Conservation (phyloP, 2,888 invertebrate species). For the Lymantria monacha region DNA sequence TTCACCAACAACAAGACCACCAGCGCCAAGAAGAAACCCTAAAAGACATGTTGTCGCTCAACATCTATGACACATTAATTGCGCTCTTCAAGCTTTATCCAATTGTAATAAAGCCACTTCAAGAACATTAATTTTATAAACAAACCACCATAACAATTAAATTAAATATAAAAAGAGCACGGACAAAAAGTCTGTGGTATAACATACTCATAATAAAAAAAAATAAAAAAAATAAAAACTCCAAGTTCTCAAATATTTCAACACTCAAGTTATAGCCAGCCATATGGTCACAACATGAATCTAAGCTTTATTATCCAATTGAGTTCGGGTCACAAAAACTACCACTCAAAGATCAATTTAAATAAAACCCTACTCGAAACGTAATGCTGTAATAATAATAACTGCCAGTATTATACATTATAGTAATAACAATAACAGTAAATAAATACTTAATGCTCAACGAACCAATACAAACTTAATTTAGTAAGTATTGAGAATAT, state of each 20-base stretch:
- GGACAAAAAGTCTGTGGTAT: too few relatives aligned
- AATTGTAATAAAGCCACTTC: too few relatives aligned
- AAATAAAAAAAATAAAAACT: too few relatives aligned
- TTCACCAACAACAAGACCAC: too few relatives aligned
- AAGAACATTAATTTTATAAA: too few relatives aligned
- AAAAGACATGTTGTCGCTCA: too few relatives aligned
- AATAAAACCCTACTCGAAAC: slow-evolving; percentile 5
- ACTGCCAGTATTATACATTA: slow-evolving; percentile 4
- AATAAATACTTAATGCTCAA: slow-evolving; percentile 19
- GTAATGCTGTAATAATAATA: slow-evolving; percentile 14
- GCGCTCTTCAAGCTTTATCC: too few relatives aligned
- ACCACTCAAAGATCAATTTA: slow-evolving; percentile 12
- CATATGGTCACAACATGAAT: slow-evolving; percentile 42
- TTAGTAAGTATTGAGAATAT: slow-evolving; percentile 15
- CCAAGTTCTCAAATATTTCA: background rate
- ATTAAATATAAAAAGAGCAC: too few relatives aligned
- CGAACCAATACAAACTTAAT: slow-evolving; percentile 21
- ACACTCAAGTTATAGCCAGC: slow-evolving; percentile 14
- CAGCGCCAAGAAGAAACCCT: too few relatives aligned
- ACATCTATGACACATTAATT: too few relatives aligned
- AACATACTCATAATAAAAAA: too few relatives aligned
- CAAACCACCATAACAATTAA: too few relatives aligned
- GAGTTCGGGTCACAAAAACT: slow-evolving; percentile 16
- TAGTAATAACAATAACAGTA: slow-evolving; percentile 9
- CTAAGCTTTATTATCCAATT: slow-evolving; percentile 16